Evolutionary conservation across 2,888 invertebrate genomes (phyloP).

Genomic region (Dynastes grantii): DNA sequence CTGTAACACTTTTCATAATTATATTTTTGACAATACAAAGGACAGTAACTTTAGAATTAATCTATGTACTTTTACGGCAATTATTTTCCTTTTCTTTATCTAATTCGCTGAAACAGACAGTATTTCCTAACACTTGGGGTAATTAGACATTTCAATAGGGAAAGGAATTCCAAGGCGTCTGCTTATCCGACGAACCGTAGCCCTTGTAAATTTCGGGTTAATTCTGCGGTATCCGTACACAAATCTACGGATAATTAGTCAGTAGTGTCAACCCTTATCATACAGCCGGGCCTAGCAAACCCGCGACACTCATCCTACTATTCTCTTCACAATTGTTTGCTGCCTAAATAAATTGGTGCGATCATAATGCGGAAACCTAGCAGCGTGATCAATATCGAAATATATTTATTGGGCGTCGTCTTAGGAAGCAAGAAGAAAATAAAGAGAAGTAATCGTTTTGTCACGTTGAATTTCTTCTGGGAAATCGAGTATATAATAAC

Average conservation of each 20-base stretch:
- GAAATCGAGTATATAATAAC: not conserved
- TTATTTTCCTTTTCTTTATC: too few species aligned
- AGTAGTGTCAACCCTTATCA: slow-evolving; percentile 35
- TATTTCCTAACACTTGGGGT: too few species aligned
- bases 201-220: slow-evolving; percentile 19
- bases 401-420: not conserved
- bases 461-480: not conserved
- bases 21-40: too few species aligned
- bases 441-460: not conserved
- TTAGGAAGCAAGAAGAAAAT: not conserved
- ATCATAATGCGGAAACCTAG: not conserved
- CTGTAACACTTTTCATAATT: too few species aligned
- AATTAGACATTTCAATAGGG: too few species aligned
- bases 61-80: too few species aligned
- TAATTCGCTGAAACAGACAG: too few species aligned
- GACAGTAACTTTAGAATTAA: too few species aligned
- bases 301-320: slow-evolving; percentile 12
- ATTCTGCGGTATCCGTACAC: slow-evolving; percentile 18
- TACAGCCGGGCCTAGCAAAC: not conserved
- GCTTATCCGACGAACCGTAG: not conserved
- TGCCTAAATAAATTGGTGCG: not conserved
- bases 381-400: not conserved
- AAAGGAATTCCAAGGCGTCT: too few species aligned
- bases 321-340: slow-evolving; percentile 28
- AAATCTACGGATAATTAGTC: slow-evolving; percentile 41